Conservation (phyloP, 2,113 vertebrate genomes). For the Dicerorhinus sumatrensis region DNA sequence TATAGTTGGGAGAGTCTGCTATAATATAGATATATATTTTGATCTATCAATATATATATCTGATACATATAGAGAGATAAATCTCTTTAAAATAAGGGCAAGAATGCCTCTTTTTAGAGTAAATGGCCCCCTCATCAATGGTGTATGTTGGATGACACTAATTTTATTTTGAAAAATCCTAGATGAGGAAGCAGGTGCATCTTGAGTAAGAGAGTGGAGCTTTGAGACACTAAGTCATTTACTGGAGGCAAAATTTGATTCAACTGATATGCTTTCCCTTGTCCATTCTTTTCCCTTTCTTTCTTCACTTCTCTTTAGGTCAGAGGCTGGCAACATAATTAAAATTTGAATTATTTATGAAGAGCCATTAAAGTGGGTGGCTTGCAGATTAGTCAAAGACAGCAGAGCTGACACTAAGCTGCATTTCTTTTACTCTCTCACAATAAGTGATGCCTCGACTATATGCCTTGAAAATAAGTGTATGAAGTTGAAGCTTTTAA, state of each 20-base stretch:
- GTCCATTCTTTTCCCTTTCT: slow-evolving; percentile 64
- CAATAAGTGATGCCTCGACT: slow-evolving; percentile 73
- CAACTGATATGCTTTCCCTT: slow-evolving; percentile 55
- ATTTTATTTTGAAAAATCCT: slow-evolving; percentile 58
- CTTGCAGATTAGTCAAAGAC: slow-evolving; percentile 88
- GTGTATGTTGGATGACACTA: background rate
- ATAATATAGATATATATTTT: background rate
- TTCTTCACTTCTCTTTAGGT: slow-evolving; percentile 84
- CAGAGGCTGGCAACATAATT: slow-evolving; percentile 90
- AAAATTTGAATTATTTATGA: slow-evolving; percentile 96
- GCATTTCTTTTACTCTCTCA: slow-evolving; percentile 76
- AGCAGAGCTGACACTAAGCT: slow-evolving; percentile 81
- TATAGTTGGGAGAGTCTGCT: background rate
- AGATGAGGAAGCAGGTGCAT: slow-evolving; percentile 70
- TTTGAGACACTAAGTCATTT: slow-evolving; percentile 69
- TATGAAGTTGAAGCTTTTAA: slow-evolving; percentile 59
- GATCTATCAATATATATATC: background rate
- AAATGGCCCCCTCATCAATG: background rate
- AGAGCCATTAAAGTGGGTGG: slow-evolving; percentile 87
- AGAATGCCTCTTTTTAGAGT: slow-evolving; percentile 30
- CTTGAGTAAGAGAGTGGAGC: slow-evolving; percentile 31
- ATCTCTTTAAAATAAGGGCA: background rate
- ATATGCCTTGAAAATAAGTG: slow-evolving; percentile 64
- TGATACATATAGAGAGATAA: background rate
- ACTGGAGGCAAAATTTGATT: slow-evolving; percentile 77